Base-by-base conservation (phyloP, 2,113 vertebrate genomes). In the Gasterosteus aculeatus region DNA sequence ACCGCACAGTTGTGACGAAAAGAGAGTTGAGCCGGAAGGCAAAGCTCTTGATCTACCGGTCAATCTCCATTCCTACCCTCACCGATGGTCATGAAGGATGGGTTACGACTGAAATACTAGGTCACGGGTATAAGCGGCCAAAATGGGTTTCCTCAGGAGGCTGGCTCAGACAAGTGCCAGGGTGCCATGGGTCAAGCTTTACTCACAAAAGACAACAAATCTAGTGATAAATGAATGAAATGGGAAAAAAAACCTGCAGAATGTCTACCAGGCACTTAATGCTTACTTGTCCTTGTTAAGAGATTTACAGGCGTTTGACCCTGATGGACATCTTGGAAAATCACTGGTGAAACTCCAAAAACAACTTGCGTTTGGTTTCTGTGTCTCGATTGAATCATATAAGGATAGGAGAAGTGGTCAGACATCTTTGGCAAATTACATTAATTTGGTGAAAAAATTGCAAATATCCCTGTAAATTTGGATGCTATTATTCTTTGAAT, bases 161-260 rank as follows among this genome's bases (percentile, higher is more conserved):
- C 3, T 38, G 35, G 35, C 35, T 59, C n/a, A 49, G 49, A 39
- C 63, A 51, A 59, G 33, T 67, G 33, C 35, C 35, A 60, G 9
- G 33, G 56, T 19, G 18, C 33, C 46, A 51, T 58, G 5, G n/a
- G 16, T 58, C 51, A 29, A 8, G 31, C 39, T 78, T 51, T 72
- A 41, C 31, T 63, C 49, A 22, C 26, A 42, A 26, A 14, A 29
- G 22, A 42, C 22, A 68, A 63, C 67, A 64, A 47, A 56, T 58
- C 51, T 49, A 47, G 12, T 58, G 16, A 64, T 71, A 64, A 63
- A 18, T 9, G n/a, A 5, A 14, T 44, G 49, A 69, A n/a, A 62
- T 38, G 18, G 38, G 18, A 56, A 77, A 56, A 12, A 38, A 61
- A 62, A 35, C 56, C 18, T 18, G 18, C 47, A 46, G 51, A 57